Evolutionary conservation across 2,113 vertebrate genomes (phyloP).

Genomic region (Stictonetta naevosa): DNA sequence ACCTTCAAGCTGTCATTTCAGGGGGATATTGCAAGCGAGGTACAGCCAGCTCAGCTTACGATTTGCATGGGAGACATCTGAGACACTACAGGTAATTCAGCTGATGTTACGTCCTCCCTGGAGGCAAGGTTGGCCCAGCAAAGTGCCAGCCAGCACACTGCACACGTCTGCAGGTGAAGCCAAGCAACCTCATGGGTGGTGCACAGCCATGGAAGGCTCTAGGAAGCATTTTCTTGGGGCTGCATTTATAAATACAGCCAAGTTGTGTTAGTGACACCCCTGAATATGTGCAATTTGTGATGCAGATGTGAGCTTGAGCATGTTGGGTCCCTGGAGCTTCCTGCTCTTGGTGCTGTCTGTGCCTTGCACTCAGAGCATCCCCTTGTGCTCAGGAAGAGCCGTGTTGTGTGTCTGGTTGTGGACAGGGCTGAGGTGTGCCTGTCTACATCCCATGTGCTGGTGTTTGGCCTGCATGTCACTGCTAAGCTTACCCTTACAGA

Average conservation of each 20-base stretch:
- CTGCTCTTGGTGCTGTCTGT: too few species aligned
- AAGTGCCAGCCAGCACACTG: not conserved
- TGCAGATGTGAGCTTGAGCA: too few species aligned
- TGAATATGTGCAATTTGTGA: not conserved
- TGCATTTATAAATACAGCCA: not conserved
- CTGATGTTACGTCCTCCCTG: not conserved
- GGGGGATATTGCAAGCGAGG: not conserved
- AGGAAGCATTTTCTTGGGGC: not conserved
- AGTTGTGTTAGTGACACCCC: not conserved
- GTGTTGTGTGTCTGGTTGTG: too few species aligned
- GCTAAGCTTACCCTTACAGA: too few species aligned
- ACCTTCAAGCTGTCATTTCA: slow-evolving; percentile 4
- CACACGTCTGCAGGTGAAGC: not conserved
- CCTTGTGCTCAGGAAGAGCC: too few species aligned
- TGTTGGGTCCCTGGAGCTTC: too few species aligned
- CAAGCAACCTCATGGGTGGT: not conserved
- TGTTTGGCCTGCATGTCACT: too few species aligned
- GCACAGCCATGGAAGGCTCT: not conserved
- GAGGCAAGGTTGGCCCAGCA: not conserved
- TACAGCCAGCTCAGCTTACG: not conserved
- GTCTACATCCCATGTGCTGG: too few species aligned
- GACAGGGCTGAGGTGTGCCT: too few species aligned
- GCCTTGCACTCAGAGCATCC: too few species aligned
- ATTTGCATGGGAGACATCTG: not conserved
- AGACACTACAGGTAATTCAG: not conserved